These are phyloP conservation scores for Anthoscopus minutus DNA, from an alignment of 2,113 vertebrate genomes.

Conservation along the genomic window DNA sequence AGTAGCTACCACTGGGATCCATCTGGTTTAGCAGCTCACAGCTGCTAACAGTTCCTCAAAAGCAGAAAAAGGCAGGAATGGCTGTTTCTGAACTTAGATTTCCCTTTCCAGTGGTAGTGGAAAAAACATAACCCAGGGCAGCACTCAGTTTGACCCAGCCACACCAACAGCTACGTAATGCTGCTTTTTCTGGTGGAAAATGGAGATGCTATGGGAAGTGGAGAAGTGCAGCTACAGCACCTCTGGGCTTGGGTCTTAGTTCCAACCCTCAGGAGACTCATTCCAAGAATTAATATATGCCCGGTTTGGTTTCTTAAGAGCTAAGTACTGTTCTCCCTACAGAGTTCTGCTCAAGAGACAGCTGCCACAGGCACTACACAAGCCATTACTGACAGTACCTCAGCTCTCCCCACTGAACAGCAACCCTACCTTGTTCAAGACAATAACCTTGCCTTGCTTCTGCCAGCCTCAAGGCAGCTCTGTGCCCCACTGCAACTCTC, in stretches of 20 bases:
- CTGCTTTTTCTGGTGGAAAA: background rate
- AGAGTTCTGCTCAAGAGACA: background rate
- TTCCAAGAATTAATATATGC: background rate
- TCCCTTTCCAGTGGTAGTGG: background rate
- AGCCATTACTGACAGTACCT: background rate
- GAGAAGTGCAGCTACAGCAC: background rate
- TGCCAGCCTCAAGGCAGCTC: background rate
- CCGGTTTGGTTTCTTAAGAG: too few relatives aligned
- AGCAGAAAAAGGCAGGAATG: background rate
- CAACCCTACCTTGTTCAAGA: background rate
- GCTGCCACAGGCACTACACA: background rate
- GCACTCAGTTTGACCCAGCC: background rate
- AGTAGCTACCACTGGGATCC: background rate
- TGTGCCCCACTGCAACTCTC: too few relatives aligned
- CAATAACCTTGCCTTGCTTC: rapidly evolving
- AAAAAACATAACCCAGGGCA: background rate
- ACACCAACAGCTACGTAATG: background rate
- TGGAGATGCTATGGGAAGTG: background rate
- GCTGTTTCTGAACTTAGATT: background rate
- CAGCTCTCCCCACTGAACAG: background rate
- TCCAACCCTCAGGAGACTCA: background rate
- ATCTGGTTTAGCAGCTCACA: background rate
- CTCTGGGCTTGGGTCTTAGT: background rate
- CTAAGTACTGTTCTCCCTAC: background rate
- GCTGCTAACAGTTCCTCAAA: background rate